phyloP scores from a whole-genome alignment of 2,888 invertebrate genomes.

The Heliothis peltigera region DNA sequence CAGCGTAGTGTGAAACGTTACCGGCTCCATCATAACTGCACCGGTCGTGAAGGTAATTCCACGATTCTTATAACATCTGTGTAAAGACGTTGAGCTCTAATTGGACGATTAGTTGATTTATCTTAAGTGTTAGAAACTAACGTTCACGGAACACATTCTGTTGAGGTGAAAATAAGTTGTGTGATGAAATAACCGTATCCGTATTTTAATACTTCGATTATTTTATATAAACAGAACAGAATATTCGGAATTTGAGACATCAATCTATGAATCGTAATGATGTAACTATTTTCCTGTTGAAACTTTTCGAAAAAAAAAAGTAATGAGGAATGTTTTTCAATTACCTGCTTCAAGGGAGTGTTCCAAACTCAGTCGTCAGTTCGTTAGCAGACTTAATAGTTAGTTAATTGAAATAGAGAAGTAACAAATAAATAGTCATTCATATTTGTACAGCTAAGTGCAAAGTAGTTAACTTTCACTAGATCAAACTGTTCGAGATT shows the following conservation, averaged over 20 bases:
- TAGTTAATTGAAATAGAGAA: constrained; percentile 51
- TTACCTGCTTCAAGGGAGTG: constrained; percentile 46
- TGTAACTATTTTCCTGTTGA: constrained; percentile 42
- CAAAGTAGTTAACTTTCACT: constrained; percentile 80
- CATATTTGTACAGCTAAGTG: constrained; percentile 61
- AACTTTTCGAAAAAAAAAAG: constrained; percentile 23
- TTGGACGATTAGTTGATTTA: constrained; percentile 70
- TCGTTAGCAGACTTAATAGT: constrained; percentile 25
- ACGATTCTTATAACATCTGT: constrained; percentile 65
- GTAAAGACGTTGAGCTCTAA: constrained; percentile 70
- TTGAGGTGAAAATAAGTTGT: constrained; percentile 60
- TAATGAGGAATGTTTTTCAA: constrained; percentile 49
- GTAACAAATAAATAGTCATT: constrained; percentile 51
- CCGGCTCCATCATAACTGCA: constrained; percentile 67
- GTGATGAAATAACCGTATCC: constrained; percentile 48
- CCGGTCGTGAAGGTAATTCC: constrained; percentile 65
- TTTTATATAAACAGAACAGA: constrained; percentile 32
- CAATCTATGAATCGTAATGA: constrained; percentile 22
- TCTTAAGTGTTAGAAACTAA: constrained; percentile 67
- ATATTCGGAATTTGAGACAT: constrained; percentile 18
- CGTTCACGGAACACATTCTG: constrained; percentile 49
- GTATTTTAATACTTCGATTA: constrained; percentile 29
- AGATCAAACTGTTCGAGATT: constrained; percentile 73
- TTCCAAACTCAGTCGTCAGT: constrained; percentile 22
- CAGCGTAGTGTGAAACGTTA: constrained; percentile 76